Base-by-base conservation (phyloP, 1,140 invertebrate species). In the Drosophila pseudoobscura region DNA sequence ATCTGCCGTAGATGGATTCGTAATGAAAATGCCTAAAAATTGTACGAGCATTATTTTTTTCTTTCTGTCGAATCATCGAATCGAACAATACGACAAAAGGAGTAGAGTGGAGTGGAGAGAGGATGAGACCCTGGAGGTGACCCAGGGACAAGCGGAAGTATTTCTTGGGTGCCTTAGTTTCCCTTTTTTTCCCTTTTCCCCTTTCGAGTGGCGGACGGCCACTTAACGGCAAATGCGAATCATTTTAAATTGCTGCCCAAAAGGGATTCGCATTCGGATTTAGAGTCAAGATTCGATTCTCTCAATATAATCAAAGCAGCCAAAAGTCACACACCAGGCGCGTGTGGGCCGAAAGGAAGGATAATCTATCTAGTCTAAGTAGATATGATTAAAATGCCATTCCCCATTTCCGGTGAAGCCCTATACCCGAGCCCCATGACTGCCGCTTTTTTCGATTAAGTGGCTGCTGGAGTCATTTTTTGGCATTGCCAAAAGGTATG, bases 191-290 rank as follows among this genome's bases (percentile, higher is more conserved):
- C 52, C 41, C 47, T 61, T 73, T 43, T 26, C 13, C 26, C 5
- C 5, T 44, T 62, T 52, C 54, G 62, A 80, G 60, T 76, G 72
- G 39, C 62, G 35, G 72, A 5, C 24, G 24, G 24, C 80, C 83
- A 80, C 80, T 85, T 85, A 85, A 85, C 80, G 49, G 69, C 82
- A 66, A 85, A 80, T 85, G 80, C 69, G 80, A 85, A 85, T 85
- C 83, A 87, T 85, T 85, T 85, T 87, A 80, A 85, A 87, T 87
- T 87, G 75, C 77, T 73, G 64, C 41, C 46, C 59, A 26, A 56
- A 60, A 8, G 22, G 55, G 73, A 50, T 17, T 68, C 64, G 22
- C 61, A 57, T 39, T 17, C 15, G 57, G 75, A 59, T 41, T 75
- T 15, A 9, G 15, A 49, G 22, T 52, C 39, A 46, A 39, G 5